Conservation (phyloP, 1,140 invertebrate genomes). For the Saccostrea echinata region DNA sequence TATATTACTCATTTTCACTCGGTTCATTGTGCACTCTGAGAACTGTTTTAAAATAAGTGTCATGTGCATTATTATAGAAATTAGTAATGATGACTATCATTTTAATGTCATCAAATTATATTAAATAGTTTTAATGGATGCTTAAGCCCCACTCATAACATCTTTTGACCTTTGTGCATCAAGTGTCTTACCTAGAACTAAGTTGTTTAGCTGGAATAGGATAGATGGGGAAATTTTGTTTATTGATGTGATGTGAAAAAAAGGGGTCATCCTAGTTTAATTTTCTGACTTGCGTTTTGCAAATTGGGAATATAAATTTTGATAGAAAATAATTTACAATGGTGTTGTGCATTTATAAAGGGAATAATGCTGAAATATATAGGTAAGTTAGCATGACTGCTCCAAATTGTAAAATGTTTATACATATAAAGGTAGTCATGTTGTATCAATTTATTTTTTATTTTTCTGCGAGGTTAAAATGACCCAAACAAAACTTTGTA, state of each 20-base stretch:
- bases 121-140: not conserved
- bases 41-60: too few species aligned
- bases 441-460: not conserved
- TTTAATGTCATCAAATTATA: not conserved
- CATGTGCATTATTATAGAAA: not conserved
- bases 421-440: not conserved
- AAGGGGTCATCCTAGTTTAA: not conserved
- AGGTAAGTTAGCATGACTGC: not conserved
- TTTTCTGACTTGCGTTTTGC: not conserved
- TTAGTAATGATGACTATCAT: not conserved
- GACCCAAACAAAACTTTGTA: not conserved
- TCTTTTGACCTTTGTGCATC: not conserved
- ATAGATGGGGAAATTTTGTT: not conserved
- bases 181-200: not conserved
- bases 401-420: not conserved
- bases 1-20: too few species aligned
- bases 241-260: not conserved
- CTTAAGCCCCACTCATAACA: not conserved
- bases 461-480: not conserved
- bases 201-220: not conserved
- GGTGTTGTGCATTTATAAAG: not conserved
- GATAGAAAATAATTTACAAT: not conserved
- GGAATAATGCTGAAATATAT: constrained; percentile 27
- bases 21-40: too few species aligned
- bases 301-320: not conserved